Conservation (phyloP, 2,888 invertebrate species). For the Caenorhabditis afra region DNA sequence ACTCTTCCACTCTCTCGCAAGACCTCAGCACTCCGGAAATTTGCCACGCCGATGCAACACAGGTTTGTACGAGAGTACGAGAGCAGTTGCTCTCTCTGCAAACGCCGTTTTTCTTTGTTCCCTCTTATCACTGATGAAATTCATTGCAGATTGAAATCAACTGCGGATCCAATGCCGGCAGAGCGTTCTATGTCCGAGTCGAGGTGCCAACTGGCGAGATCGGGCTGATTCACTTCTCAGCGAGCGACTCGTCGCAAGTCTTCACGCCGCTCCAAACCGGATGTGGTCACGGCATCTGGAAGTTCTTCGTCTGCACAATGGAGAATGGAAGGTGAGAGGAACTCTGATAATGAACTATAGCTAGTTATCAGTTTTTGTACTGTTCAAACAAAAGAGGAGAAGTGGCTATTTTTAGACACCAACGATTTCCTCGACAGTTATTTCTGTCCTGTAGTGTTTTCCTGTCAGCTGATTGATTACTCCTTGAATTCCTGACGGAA, state of each 20-base stretch:
- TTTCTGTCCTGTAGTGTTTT: not conserved
- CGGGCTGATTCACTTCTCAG: constrained; percentile 63
- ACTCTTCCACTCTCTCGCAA: constrained; percentile 56
- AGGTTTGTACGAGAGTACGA: constrained; percentile 24
- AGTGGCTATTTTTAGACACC: constrained; percentile 9
- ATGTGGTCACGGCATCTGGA: constrained; percentile 75
- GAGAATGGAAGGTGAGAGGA: constrained; percentile 52
- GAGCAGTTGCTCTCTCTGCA: not conserved
- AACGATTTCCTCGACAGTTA: not conserved
- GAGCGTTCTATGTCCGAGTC: constrained; percentile 65
- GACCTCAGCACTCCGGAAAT: constrained; percentile 39
- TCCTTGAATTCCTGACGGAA: not conserved
- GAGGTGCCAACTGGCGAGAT: constrained; percentile 72
- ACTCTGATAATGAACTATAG: not conserved
- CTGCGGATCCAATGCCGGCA: constrained; percentile 58
- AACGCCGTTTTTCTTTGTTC: not conserved
- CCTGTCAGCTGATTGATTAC: too few relatives aligned
- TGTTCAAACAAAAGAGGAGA: constrained; percentile 19
- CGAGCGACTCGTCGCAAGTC: constrained; percentile 55
- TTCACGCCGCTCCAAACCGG: constrained; percentile 69
- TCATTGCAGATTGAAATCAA: constrained; percentile 73
- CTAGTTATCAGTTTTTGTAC: constrained; percentile 21
- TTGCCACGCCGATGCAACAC: constrained; percentile 52
- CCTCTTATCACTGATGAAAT: not conserved
- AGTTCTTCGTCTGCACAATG: constrained; percentile 62